Evolutionary conservation across 2,888 invertebrate genomes (phyloP).

Genomic region (Trichopoda pennipes): DNA sequence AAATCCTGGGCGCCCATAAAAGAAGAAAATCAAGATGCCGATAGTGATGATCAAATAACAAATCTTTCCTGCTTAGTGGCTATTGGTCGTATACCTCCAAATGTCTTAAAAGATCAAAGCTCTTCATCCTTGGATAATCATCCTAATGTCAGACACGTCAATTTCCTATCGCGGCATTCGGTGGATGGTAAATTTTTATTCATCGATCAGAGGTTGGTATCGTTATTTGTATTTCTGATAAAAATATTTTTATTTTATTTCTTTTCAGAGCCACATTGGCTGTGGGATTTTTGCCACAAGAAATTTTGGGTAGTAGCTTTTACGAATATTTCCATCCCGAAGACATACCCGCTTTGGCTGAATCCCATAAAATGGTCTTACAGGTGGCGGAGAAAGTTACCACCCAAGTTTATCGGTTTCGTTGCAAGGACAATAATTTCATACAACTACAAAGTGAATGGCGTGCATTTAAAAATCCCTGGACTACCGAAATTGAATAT

Average conservation of each 20-base stretch:
- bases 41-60: conserved; percentile 83
- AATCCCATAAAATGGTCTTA: conserved; percentile 90
- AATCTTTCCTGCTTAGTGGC: conserved; percentile 94
- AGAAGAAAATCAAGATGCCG: conserved; percentile 86
- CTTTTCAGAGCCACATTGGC: conserved; percentile 90
- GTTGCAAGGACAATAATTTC: conserved; percentile 89
- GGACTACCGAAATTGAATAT: conserved; percentile 97
- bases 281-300: conserved; percentile 95
- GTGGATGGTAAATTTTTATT: conserved; percentile 95
- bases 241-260: neutral
- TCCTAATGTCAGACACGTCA: conserved; percentile 84
- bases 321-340: conserved; percentile 95
- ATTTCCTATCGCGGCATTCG: conserved; percentile 92
- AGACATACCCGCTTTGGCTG: conserved; percentile 89
- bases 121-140: conserved; percentile 80
- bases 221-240: too few species aligned
- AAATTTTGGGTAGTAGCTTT: conserved; percentile 94
- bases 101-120: conserved; percentile 82
- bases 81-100: conserved; percentile 88
- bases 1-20: conserved; percentile 95
- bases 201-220: conserved; percentile 91
- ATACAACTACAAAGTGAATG: conserved; percentile 89
- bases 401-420: conserved; percentile 89
- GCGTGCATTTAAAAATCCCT: conserved; percentile 95
- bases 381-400: conserved; percentile 84